Evolutionary conservation across 2,113 vertebrate genomes (phyloP).

Genomic region (Gobiocypris rarus): DNA sequence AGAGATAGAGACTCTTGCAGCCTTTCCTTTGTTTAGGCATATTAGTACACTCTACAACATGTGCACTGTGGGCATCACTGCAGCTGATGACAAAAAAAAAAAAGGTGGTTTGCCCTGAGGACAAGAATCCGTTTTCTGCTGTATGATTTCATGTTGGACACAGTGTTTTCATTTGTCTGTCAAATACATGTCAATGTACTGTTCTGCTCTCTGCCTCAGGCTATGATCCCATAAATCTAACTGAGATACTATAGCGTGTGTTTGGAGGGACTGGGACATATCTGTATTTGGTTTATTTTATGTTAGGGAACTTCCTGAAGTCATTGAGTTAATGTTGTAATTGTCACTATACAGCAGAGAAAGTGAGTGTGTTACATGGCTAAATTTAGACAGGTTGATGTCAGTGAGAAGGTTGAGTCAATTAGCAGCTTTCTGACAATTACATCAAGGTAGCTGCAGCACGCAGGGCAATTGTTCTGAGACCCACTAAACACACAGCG

Average conservation of each 20-base stretch:
- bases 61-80: background rate
- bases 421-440: constrained; percentile 23
- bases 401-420: constrained; percentile 19
- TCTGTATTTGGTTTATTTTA: background rate
- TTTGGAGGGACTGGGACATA: background rate
- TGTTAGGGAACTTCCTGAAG: constrained; percentile 21
- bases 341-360: constrained; percentile 18
- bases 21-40: constrained; percentile 19
- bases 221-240: constrained; percentile 1
- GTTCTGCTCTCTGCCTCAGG: background rate
- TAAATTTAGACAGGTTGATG: constrained; percentile 28
- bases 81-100: background rate
- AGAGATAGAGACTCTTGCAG: constrained; percentile 14
- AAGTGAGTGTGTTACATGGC: constrained; percentile 5
- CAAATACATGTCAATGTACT: constrained; percentile 22
- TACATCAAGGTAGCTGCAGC: background rate
- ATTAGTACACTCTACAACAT: background rate
- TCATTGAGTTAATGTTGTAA: background rate
- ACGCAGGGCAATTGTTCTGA: constrained; percentile 10
- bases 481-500: background rate
- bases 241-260: background rate
- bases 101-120: background rate
- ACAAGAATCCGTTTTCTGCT: constrained; percentile 16
- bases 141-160: constrained; percentile 28
- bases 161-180: constrained; percentile 13